Conservation (phyloP, 2,888 invertebrate species). For the Spialia ferax region DNA sequence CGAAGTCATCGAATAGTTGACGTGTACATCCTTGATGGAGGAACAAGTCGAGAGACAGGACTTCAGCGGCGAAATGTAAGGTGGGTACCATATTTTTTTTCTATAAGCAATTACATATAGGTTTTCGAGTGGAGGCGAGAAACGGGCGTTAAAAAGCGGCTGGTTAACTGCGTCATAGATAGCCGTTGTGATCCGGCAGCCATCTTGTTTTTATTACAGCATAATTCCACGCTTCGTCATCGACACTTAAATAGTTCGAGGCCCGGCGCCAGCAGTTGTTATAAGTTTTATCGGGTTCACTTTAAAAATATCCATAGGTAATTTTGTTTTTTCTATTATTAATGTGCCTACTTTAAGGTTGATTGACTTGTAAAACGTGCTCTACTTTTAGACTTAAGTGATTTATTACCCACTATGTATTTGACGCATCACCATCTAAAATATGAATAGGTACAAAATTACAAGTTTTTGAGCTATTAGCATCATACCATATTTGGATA, state of each 20-base stretch:
- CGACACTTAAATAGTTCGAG: background rate
- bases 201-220: slow-evolving; percentile 18
- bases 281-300: background rate
- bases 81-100: slow-evolving; percentile 56
- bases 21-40: slow-evolving; percentile 45
- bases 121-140: background rate
- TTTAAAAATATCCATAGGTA: background rate
- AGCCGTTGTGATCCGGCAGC: slow-evolving; percentile 48
- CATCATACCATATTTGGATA: background rate
- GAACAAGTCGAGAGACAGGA: slow-evolving; percentile 52
- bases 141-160: background rate
- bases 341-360: background rate
- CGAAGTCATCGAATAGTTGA: slow-evolving; percentile 75
- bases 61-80: slow-evolving; percentile 55
- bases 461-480: too few relatives aligned
- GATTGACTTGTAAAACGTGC: slow-evolving; percentile 1
- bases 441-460: background rate
- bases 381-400: background rate
- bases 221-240: background rate
- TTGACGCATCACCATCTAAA: background rate
- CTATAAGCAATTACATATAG: slow-evolving; percentile 1
- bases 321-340: background rate
- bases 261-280: background rate
- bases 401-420: background rate
- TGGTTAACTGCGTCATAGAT: slow-evolving; percentile 49